Evolutionary conservation across 92 coral and sea anemone species (phyloP).

Genomic region (Umimayanthus kanabou): DNA sequence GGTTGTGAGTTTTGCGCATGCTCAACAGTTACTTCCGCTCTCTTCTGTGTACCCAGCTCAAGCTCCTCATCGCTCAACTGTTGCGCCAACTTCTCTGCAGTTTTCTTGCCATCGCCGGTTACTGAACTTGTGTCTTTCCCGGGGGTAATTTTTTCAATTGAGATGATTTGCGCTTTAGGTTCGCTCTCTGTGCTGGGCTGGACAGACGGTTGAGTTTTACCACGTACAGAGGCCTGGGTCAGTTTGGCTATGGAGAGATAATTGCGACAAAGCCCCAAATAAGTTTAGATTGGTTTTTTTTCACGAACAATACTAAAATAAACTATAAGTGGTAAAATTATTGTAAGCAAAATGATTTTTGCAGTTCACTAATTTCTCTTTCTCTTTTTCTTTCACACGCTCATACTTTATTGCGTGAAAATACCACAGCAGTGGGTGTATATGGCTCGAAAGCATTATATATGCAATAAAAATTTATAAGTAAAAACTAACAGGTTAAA

Average conservation of each 20-base stretch:
- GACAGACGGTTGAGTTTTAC: background rate
- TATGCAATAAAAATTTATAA: too few relatives aligned
- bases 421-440: too few relatives aligned
- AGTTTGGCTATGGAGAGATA: background rate
- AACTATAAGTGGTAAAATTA: background rate
- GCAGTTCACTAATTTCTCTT: background rate
- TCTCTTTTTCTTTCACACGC: too few relatives aligned
- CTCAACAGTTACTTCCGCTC: background rate
- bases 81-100: background rate
- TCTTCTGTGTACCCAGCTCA: background rate
- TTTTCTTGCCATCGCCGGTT: background rate
- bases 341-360: too few relatives aligned
- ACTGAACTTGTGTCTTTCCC: background rate
- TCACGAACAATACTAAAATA: background rate
- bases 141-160: background rate
- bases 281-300: background rate
- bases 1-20: background rate
- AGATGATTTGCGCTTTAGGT: background rate
- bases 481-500: too few relatives aligned
- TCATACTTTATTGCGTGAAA: too few relatives aligned
- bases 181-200: background rate
- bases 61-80: background rate
- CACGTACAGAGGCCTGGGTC: background rate
- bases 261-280: background rate
- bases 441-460: too few relatives aligned